Evolutionary conservation across 2,113 vertebrate genomes (phyloP).

Genomic region (Gavia stellata): DNA sequence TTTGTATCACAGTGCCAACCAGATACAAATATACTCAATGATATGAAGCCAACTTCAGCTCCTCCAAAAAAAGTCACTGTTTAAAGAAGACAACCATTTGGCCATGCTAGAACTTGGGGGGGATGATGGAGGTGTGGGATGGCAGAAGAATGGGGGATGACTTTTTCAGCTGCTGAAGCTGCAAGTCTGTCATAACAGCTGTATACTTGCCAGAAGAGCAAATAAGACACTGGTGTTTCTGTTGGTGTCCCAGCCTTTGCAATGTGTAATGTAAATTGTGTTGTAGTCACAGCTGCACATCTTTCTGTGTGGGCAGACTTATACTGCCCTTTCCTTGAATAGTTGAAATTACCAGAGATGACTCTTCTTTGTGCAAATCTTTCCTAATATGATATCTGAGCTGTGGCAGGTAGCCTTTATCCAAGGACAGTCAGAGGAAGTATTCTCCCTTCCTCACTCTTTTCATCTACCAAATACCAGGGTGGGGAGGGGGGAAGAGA

Average conservation of each 20-base stretch:
- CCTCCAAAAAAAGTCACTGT: not conserved
- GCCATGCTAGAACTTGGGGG: not conserved
- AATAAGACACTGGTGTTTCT: not conserved
- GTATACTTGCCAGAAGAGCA: not conserved
- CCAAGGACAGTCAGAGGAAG: not conserved
- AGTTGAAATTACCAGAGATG: not conserved
- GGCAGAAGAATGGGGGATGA: not conserved
- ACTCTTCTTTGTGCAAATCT: not conserved
- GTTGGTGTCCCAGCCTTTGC: not conserved
- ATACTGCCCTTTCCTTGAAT: not conserved
- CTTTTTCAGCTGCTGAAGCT: not conserved
- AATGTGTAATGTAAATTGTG: not conserved
- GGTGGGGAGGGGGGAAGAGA: not conserved
- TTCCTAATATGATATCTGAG: not conserved
- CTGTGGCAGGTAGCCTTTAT: not conserved
- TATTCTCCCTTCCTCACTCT: not conserved
- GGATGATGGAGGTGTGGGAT: not conserved
- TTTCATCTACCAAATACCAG: not conserved
- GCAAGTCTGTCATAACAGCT: not conserved
- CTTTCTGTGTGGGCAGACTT: not conserved
- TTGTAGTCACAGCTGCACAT: not conserved
- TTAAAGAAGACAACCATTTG: not conserved
- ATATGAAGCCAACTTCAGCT: not conserved
- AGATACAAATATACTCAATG: not conserved
- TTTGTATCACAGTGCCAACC: not conserved